Base-by-base conservation (phyloP, 2,888 invertebrate genomes). In the Liodrosophila aerea region DNA sequence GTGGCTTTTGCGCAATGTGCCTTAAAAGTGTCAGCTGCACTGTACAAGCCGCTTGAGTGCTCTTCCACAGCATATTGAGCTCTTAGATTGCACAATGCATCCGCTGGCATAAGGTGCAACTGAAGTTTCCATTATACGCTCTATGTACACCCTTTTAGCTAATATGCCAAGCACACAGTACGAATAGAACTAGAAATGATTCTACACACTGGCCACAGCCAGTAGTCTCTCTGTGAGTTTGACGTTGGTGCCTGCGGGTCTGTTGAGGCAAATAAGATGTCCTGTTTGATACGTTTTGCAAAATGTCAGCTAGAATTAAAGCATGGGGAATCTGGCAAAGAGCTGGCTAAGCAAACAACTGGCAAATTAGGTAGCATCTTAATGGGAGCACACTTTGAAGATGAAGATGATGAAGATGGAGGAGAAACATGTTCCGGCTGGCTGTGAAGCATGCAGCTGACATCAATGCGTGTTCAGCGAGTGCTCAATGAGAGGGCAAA, bases 21-120 rank as follows among this genome's bases (percentile, higher is more conserved):
- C 72, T 82, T 76, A 69, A 76, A 80, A 78, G 76, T 78, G 83
- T 64, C 82, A 73, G 64, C 76, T 76, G 76, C 78, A 67, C 47
- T 40, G 45, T 30, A 22, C 52, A 36, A 29, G 34, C 30, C 22
- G 50, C 16, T 34, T 70, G 62, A 70, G 58, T 70, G 71, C 45
- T 58, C 33, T 8, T 22, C 18, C 36, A 1, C n/a, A 37, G 33
- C 7, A 9, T 9, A 37, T 9, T 11, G 22, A 41, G 11, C 18
- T 11, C 7, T 39, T n/a, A 5, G 16, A 11, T 18, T 39, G 18
- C 18, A 39, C 39, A 39, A 11, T 22, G 22, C 27, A 16, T 12
- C 49, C 30, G 44, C 22, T 12, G 37, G 30, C 27, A 13, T 27
- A 13, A 40, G 34, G 12, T 7, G 22, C 5, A 16, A 37, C 18